Evolutionary conservation across 2,888 invertebrate species (phyloP).

Genomic region (Phoenoteleia sp.): DNA sequence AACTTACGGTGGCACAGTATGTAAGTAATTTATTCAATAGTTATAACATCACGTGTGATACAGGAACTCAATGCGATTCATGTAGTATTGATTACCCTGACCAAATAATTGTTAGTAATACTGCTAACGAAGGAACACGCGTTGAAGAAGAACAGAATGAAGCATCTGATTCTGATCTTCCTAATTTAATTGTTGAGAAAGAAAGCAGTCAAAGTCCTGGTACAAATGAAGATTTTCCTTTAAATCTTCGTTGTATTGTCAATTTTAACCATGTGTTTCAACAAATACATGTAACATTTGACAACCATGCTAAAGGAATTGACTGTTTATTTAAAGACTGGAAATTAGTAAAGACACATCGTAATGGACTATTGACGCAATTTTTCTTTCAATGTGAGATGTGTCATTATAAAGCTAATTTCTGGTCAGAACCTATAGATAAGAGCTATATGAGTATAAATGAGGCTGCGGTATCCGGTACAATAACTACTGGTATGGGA

Average conservation of each 20-base stretch:
- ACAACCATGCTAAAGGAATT: not conserved
- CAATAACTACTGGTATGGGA: conserved; percentile 22
- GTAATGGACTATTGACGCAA: not conserved
- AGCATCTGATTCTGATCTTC: not conserved
- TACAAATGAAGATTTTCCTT: not conserved
- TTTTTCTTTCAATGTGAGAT: conserved; percentile 9
- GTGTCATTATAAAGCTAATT: conserved; percentile 21
- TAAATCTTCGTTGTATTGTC: not conserved
- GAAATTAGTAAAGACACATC: not conserved
- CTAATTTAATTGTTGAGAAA: not conserved
- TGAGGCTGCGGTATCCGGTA: conserved; percentile 17
- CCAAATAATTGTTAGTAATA: too few species aligned
- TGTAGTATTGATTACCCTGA: too few species aligned
- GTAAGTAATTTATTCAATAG: too few species aligned
- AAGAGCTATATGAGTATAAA: not conserved
- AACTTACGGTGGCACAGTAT: too few species aligned
- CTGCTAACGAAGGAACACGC: too few species aligned
- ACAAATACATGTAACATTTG: conserved; percentile 5
- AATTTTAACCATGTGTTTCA: not conserved
- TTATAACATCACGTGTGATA: too few species aligned
- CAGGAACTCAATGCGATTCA: too few species aligned
- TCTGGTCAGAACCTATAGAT: conserved; percentile 31
- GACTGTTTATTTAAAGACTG: conserved; percentile 1
- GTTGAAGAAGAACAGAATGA: not conserved
- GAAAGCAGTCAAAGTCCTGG: not conserved